Conservation (phyloP, 2,797 vertebrate species). For the Spinus pinus region DNA sequence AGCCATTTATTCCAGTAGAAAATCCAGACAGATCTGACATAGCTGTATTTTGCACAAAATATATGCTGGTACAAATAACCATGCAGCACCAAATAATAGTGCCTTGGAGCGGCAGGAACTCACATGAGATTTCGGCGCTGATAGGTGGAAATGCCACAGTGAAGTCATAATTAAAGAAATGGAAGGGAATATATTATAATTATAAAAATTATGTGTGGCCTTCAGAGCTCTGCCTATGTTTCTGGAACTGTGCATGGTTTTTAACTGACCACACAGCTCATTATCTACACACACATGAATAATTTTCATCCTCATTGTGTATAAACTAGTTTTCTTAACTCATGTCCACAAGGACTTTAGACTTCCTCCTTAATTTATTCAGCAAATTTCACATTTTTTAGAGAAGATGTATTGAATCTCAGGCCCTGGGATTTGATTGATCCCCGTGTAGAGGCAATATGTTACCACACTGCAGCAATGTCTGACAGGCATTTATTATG, state of each 20-base stretch:
- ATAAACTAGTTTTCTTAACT: conserved; percentile 46
- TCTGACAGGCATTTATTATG: conserved; percentile 69
- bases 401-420: conserved; percentile 58
- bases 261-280: not conserved
- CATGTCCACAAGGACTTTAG: conserved; percentile 31
- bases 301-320: not conserved
- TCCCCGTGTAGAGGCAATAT: conserved; percentile 47
- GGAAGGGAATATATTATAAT: not conserved
- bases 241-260: not conserved
- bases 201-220: not conserved
- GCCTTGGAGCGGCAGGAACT: not conserved
- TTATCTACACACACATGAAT: not conserved
- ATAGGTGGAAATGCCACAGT: not conserved
- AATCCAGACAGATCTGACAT: not conserved
- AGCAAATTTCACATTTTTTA: conserved; percentile 62
- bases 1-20: not conserved
- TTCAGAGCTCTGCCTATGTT: not conserved
- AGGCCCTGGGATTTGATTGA: conserved; percentile 63
- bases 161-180: conserved; percentile 6
- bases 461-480: conserved; percentile 51
- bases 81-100: not conserved
- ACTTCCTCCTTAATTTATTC: conserved; percentile 63
- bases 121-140: not conserved
- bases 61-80: not conserved
- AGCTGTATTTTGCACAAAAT: not conserved